Evolutionary conservation across 2,888 invertebrate genomes (phyloP).

Genomic region (Apamea anceps): DNA sequence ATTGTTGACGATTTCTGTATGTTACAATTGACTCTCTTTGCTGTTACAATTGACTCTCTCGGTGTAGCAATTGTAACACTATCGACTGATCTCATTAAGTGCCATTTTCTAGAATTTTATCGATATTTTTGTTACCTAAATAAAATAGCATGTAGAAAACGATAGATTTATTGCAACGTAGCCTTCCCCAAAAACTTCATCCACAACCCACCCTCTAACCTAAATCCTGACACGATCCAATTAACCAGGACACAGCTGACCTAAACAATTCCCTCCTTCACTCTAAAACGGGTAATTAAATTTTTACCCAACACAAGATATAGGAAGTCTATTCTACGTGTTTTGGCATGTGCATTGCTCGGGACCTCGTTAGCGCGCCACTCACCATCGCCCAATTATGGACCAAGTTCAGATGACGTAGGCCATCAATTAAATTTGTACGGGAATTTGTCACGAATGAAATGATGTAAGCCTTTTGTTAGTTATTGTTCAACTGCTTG

Average conservation of each 20-base stretch:
- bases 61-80: too few relatives aligned
- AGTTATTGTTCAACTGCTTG: constrained; percentile 61
- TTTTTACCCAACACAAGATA: constrained; percentile 50
- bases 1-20: too few relatives aligned
- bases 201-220: too few relatives aligned
- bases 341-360: constrained; percentile 80
- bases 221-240: constrained; percentile 11
- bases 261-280: constrained; percentile 13
- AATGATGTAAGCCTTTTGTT: constrained; percentile 65
- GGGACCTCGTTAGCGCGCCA: constrained; percentile 83
- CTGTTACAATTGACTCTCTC: too few relatives aligned
- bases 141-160: background rate
- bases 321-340: constrained; percentile 75
- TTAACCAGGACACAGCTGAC: constrained; percentile 16
- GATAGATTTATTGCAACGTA: background rate
- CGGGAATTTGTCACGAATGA: constrained; percentile 71
- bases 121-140: too few relatives aligned
- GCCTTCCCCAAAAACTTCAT: background rate
- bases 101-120: too few relatives aligned
- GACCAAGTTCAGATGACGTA: constrained; percentile 80
- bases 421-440: constrained; percentile 82
- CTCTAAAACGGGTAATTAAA: constrained; percentile 29
- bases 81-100: too few relatives aligned
- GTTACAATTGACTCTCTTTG: too few relatives aligned
- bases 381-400: constrained; percentile 83